Evolutionary conservation across 2,797 vertebrate genomes (phyloP).

Genomic region (Labeo calbasu): DNA sequence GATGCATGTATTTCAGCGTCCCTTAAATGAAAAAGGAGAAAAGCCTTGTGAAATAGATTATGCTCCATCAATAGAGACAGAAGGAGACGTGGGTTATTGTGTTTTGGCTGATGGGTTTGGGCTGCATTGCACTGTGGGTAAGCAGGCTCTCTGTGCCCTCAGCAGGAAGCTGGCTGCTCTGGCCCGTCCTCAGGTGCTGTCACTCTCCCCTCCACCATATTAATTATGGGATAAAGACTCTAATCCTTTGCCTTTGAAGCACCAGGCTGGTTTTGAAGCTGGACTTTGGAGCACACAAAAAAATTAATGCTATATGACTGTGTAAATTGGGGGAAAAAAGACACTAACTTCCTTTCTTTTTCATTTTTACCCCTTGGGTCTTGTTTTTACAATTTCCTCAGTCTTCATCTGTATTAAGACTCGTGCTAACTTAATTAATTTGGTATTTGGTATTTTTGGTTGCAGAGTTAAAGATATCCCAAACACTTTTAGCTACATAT

Average conservation of each 20-base stretch:
- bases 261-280: constrained; percentile 88
- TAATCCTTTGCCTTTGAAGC: constrained; percentile 96
- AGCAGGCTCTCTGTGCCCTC: constrained; percentile 80
- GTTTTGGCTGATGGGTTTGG: constrained; percentile 71
- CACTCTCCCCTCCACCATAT: constrained; percentile 90
- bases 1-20: constrained; percentile 66
- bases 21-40: constrained; percentile 50
- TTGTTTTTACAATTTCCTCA: constrained; percentile 1
- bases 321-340: constrained; percentile 47
- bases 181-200: constrained; percentile 88
- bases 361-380: constrained; percentile 8
- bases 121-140: constrained; percentile 83
- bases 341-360: constrained; percentile 43
- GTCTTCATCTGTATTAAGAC: background rate
- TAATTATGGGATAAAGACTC: constrained; percentile 96
- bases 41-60: constrained; percentile 63
- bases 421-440: constrained; percentile 75
- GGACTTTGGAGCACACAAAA: constrained; percentile 84
- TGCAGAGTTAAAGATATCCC: background rate
- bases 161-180: constrained; percentile 84
- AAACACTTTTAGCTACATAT: background rate
- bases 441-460: constrained; percentile 64
- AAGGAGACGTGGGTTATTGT: constrained; percentile 73
- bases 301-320: constrained; percentile 59
- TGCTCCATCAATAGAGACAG: constrained; percentile 74